A percentile compares a stretch with the other conserved stretches of the same genome.
phyloP scores from a whole-genome alignment of 2,888 invertebrate species.

The Aporophyla lueneburgensis region DNA sequence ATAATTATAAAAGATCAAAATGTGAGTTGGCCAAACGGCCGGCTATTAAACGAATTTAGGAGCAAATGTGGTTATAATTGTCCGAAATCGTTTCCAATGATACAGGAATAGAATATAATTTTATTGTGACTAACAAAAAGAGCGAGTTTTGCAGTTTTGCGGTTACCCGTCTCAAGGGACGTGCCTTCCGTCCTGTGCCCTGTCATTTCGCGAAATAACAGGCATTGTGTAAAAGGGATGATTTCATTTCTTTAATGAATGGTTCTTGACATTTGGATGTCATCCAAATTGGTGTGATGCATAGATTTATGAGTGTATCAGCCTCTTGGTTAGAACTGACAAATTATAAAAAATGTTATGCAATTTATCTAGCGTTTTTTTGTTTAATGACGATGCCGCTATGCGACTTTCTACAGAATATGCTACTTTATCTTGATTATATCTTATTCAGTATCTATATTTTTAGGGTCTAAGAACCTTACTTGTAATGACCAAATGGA shows the following conservation, averaged over 20 bases:
- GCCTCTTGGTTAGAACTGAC: constrained; percentile 45
- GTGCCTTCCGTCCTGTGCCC: constrained; percentile 82
- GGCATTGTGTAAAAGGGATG: constrained; percentile 73
- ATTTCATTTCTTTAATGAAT: constrained; percentile 82
- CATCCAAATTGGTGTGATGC: constrained; percentile 69
- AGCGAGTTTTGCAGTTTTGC: constrained; percentile 74
- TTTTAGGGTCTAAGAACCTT: neutral
- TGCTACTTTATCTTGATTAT: neutral
- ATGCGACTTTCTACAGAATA: neutral
- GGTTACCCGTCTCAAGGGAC: constrained; percentile 74
- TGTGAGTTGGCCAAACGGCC: constrained; percentile 79
- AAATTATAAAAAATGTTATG: constrained; percentile 45
- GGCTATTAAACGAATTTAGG: constrained; percentile 87
- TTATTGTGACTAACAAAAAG: constrained; percentile 75
- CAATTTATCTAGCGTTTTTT: constrained; percentile 39
- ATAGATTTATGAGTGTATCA: constrained; percentile 75
- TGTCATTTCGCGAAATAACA: constrained; percentile 76
- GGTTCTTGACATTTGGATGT: constrained; percentile 79
- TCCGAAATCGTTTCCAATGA: constrained; percentile 80
- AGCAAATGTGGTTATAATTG: constrained; percentile 90
- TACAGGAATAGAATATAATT: constrained; percentile 80
- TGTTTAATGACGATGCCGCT: neutral
- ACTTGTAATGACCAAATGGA: too few relatives aligned
- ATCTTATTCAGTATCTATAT: neutral
- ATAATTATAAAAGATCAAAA: constrained; percentile 89